A percentile compares a stretch with the other conserved stretches of the same genome.
Evolutionary conservation across 2,797 vertebrate genomes (phyloP).

Genomic region (Vultur gryphus): DNA sequence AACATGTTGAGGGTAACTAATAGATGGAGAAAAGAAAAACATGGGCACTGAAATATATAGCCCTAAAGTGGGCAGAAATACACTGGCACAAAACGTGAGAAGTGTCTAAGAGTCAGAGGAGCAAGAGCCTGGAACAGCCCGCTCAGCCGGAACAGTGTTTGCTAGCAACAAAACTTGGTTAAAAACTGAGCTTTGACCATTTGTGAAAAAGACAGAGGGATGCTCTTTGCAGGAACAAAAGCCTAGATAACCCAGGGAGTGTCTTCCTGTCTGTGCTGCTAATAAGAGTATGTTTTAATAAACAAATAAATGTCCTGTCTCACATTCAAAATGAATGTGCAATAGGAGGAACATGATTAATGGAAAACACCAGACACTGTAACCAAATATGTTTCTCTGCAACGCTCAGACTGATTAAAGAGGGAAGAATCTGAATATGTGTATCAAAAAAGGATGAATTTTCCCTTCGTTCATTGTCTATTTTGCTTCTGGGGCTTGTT

Average conservation of each 20-base stretch:
- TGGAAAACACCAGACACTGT: background rate
- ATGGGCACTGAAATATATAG: background rate
- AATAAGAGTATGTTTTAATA: background rate
- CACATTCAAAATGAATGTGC: background rate
- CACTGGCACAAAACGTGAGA: background rate
- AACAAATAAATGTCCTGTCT: background rate
- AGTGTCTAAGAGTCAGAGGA: background rate
- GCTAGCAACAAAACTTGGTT: background rate
- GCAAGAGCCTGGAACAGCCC: background rate
- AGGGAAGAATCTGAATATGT: background rate
- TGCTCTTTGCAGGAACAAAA: background rate
- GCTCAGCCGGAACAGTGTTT: background rate
- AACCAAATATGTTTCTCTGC: background rate
- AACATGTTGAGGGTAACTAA: background rate
- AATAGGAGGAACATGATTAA: background rate
- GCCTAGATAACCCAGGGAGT: background rate
- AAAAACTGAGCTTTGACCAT: background rate
- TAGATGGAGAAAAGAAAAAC: background rate
- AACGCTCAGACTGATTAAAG: background rate
- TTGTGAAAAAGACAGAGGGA: background rate
- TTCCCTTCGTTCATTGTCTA: background rate
- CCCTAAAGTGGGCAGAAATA: background rate
- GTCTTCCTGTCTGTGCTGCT: background rate
- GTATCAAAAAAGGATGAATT: background rate
- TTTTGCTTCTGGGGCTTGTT: background rate